Evolutionary conservation across 2,888 invertebrate genomes (phyloP), one percentile per base, ranked within the genome.

Genomic region (Leucozona laternaria): DNA sequence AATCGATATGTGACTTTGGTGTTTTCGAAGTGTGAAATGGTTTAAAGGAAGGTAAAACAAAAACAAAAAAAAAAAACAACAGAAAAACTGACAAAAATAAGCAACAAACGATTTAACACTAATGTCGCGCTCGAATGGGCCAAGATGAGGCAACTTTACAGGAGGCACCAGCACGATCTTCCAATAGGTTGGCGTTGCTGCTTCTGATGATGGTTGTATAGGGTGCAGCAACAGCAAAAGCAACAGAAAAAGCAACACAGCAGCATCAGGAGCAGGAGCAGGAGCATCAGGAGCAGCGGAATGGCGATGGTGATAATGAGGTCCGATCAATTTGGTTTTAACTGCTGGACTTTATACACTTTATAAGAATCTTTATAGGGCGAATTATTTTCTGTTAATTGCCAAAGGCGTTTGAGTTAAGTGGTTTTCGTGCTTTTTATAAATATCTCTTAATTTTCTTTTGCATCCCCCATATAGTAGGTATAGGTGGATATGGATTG

Each of bases 401-500:
- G 91, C 91, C 91, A 91, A 91, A 91, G 91, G 91, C 91, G 91
- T 91, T 91, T 91, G 91, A 89, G 90, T 91, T 91, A 91, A 91
- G 91, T 91, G 91, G 91, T 91, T 91, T 91, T 91, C 91, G 91
- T 91, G 91, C 91, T 91, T 91, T 90, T 91, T 91, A 91, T 91
- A 91, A 91, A 91, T 91, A 91, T 91, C 91, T 91, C 91, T 91
- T 91, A 91, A 91, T 91, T 91, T 91, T 90, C 71, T 79, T 66
- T 57, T 78, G 15, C 81, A 53, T 73, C 71, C 60, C 45, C 66
- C 48, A 50, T 62, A 25, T 40, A 15, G 40, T 15, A n/a, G n/a
- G n/a, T n/a, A n/a, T 22, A 7, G 55, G n/a, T 34, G 31, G 25
- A 45, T 55, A 31, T 55, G 20, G 53, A 58, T 85, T 77, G 84